A percentile compares a stretch with the other conserved stretches of the same genome.
Conservation (phyloP, 2,888 invertebrate species). For the Girardia tigrina region DNA sequence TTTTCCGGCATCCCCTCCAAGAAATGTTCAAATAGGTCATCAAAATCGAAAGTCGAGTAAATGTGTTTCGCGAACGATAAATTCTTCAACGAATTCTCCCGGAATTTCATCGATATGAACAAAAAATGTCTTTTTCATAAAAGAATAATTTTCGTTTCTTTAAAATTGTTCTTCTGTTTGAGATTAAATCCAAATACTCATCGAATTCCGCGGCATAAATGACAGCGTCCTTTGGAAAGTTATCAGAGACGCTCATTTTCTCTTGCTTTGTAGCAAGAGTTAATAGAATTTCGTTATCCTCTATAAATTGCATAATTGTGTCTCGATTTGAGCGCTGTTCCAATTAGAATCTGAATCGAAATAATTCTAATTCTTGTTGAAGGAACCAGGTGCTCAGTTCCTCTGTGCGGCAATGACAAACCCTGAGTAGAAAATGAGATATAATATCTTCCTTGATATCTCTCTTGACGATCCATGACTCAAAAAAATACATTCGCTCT, state of each 20-base stretch:
- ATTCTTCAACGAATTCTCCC: background rate
- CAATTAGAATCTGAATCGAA: background rate
- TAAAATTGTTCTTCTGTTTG: background rate
- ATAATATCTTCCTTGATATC: background rate
- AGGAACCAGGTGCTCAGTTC: background rate
- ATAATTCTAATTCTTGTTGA: background rate
- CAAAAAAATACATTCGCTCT: too few relatives aligned
- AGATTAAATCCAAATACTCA: background rate
- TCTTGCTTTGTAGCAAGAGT: background rate
- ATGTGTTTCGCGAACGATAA: background rate
- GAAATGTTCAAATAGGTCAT: background rate
- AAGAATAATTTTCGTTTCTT: background rate
- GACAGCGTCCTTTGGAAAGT: background rate
- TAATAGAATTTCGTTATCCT: background rate
- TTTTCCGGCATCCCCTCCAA: background rate
- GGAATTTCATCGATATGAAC: background rate
- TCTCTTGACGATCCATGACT: too few relatives aligned
- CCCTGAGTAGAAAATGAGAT: background rate
- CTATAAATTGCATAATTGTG: background rate
- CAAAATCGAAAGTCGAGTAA: background rate
- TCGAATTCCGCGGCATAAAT: background rate
- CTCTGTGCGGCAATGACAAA: background rate
- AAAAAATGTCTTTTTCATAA: background rate
- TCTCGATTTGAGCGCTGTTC: background rate
- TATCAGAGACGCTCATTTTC: background rate